These are phyloP conservation scores for Acromyrmex echinatior DNA, from an alignment of 1,140 invertebrate genomes.

Conservation along the genomic window DNA sequence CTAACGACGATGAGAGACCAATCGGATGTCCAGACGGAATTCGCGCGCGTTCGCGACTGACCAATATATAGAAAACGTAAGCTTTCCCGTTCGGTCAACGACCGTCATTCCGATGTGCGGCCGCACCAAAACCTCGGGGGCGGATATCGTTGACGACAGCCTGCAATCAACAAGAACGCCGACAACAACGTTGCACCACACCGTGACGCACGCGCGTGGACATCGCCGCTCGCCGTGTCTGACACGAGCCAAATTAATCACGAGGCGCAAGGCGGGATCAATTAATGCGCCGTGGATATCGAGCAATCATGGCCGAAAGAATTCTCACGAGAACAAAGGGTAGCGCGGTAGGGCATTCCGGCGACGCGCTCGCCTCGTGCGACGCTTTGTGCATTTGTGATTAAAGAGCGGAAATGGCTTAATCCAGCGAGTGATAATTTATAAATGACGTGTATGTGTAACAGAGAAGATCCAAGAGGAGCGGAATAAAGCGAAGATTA, in stretches of 20 bases:
- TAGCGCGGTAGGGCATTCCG: neutral
- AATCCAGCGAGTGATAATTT: slow-evolving; percentile 16
- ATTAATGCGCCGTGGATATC: slow-evolving; percentile 42
- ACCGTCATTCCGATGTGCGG: slow-evolving; percentile 53
- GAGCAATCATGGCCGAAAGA: slow-evolving; percentile 52
- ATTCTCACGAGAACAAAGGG: slow-evolving; percentile 47
- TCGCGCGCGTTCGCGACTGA: slow-evolving; percentile 35
- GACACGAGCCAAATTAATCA: slow-evolving; percentile 61
- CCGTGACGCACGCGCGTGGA: slow-evolving; percentile 56
- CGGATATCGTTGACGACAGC: slow-evolving; percentile 58
- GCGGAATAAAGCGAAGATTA: neutral
- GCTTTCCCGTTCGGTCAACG: slow-evolving; percentile 53
- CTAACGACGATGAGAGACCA: slow-evolving; percentile 34
- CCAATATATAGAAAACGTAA: slow-evolving; percentile 51
- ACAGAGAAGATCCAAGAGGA: neutral
- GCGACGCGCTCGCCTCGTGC: neutral
- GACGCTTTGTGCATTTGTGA: neutral
- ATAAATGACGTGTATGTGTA: neutral
- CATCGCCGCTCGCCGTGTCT: slow-evolving; percentile 35
- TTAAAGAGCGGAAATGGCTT: slow-evolving; percentile 10
- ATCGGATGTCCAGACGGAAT: slow-evolving; percentile 33
- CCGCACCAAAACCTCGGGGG: slow-evolving; percentile 54
- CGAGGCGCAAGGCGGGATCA: slow-evolving; percentile 48
- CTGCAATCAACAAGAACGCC: slow-evolving; percentile 62
- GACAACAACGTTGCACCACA: slow-evolving; percentile 51